phyloP scores from a whole-genome alignment of 2,888 invertebrate species.

The Myathropa florea region DNA sequence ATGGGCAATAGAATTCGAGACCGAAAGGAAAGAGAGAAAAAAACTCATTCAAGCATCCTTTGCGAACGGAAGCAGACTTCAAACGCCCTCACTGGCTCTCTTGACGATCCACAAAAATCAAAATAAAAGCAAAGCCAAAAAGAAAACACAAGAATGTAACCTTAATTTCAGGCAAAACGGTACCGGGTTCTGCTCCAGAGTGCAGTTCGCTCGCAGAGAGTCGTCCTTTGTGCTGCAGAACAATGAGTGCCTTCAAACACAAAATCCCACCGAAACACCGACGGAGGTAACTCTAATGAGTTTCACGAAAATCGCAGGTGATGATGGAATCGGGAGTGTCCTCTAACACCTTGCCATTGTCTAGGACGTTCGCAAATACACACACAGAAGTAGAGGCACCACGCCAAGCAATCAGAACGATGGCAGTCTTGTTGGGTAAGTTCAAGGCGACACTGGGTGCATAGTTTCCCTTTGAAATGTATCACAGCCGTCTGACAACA shows the following conservation, averaged over 20 bases:
- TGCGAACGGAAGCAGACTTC: conserved; percentile 46
- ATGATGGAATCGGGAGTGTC: conserved; percentile 7
- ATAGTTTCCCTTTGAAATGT: conserved; percentile 12
- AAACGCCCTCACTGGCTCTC: background rate
- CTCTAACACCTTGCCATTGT: conserved; percentile 49
- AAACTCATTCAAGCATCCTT: conserved; percentile 40
- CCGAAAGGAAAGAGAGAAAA: background rate
- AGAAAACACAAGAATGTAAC: background rate
- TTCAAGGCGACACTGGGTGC: conserved; percentile 49
- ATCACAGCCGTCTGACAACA: conserved; percentile 23
- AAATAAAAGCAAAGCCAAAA: background rate
- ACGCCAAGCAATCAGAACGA: too few species aligned
- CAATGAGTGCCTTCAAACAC: background rate
- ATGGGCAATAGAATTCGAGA: conserved; percentile 8
- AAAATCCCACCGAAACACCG: background rate
- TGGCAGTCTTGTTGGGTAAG: conserved; percentile 27
- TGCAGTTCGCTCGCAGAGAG: conserved; percentile 6
- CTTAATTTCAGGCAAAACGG: background rate
- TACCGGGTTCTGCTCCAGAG: background rate
- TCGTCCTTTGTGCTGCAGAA: conserved; percentile 26
- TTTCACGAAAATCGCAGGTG: conserved; percentile 43
- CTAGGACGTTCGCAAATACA: conserved; percentile 26
- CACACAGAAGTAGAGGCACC: background rate
- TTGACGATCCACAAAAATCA: background rate
- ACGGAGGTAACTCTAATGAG: conserved; percentile 17